These are phyloP conservation scores for Semaprochilodus insignis DNA, from an alignment of 2,797 vertebrate species.

Conservation along the genomic window DNA sequence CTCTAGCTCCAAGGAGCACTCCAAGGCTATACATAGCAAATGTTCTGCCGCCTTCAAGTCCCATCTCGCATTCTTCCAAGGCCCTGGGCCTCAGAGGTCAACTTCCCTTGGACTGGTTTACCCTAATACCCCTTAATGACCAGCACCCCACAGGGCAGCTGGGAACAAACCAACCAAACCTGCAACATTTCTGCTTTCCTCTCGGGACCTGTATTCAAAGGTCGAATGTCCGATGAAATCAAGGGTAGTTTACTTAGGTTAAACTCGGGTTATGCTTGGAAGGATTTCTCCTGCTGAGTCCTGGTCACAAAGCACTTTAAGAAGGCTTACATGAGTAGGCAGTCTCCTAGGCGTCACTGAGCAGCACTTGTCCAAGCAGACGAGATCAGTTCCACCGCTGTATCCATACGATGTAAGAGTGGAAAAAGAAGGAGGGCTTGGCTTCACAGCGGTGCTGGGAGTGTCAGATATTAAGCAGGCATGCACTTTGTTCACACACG, in stretches of 20 bases:
- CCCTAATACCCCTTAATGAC: neutral
- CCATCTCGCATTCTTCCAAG: constrained; percentile 34
- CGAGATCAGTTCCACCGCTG: constrained; percentile 3
- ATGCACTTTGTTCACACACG: constrained; percentile 62
- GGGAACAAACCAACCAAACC: neutral
- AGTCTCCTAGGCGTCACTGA: neutral
- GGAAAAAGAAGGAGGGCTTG: constrained; percentile 30
- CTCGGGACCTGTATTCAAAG: neutral
- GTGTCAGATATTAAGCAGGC: constrained; percentile 66
- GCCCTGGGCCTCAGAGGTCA: constrained; percentile 38
- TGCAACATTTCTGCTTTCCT: neutral
- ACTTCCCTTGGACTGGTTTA: constrained; percentile 8
- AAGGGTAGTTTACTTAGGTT: neutral
- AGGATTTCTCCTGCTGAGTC: constrained; percentile 7
- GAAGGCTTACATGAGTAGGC: neutral
- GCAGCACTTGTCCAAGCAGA: neutral
- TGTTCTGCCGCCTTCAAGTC: constrained; percentile 24
- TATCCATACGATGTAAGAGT: neutral
- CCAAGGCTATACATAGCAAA: neutral
- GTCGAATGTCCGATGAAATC: constrained; percentile 8
- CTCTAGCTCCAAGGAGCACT: neutral
- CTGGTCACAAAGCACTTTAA: neutral
- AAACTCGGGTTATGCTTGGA: neutral
- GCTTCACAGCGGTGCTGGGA: constrained; percentile 52
- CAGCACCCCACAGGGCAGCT: constrained; percentile 4